Evolutionary conservation across 2,888 invertebrate species (phyloP), one percentile per base, ranked within the genome.

Genomic region (Pantelozetes paolii): DNA sequence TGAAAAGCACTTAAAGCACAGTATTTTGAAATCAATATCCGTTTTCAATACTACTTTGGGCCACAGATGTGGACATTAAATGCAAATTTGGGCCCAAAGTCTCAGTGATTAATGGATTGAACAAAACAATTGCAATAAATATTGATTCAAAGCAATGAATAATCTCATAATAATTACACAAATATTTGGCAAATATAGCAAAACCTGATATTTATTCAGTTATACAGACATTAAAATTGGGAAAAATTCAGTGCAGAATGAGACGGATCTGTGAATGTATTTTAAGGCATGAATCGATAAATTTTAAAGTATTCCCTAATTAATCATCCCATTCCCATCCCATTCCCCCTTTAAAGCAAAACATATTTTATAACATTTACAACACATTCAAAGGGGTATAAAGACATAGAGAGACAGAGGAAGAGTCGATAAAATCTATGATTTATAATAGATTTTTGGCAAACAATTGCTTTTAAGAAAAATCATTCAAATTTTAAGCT

Each of bases 41-140:
- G n/a, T n/a, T n/a, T n/a, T n/a, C n/a, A n/a, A n/a, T n/a, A n/a
- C n/a, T n/a, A n/a, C n/a, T 40, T 48, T 48, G 48, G n/a, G 48
- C 20, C 20, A 48, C 48, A 48, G 48, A 48, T 48, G 48, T 48
- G 48, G 48, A 48, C 48, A 48, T 48, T n/a, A 48, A 20, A 20
- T 48, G 20, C 20, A 2, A 20, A n/a, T 48, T 48, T n/a, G 3
- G 20, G n/a, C 48, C 48, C 6, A 45, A n/a, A 45, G 48, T 20
- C n/a, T n/a, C n/a, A n/a, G n/a, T n/a, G n/a, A n/a, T n/a, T n/a
- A 48, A 48, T 48, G 48, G 11, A 48, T 48, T 48, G 48, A 48
- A 48, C n/a, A 48, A 48, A 48, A 48, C 20, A 48, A 48, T 48
- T 48, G 48, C 20, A 48, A 11, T 9, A 48, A 48, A 48, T 48